Percentiles rank a stretch among this genome's conserved stretches.
Conservation (phyloP, 1,140 invertebrate genomes). For the Scylla paramamosain region DNA sequence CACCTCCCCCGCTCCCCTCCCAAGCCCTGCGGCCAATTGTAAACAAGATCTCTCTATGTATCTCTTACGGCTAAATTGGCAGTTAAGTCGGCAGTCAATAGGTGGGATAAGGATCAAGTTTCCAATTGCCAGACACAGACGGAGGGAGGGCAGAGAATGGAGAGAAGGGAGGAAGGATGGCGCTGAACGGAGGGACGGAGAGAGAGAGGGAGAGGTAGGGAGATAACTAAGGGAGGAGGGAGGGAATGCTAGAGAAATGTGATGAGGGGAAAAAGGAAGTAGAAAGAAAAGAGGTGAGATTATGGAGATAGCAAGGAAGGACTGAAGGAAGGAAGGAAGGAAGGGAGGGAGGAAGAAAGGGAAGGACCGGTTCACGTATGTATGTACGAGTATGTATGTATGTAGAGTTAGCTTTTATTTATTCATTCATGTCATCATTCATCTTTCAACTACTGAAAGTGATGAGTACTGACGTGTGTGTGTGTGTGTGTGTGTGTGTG, state of each 20-base stretch:
- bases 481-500: neutral
- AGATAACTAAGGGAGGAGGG: neutral
- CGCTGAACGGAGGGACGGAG: neutral
- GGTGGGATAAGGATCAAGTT: conserved; percentile 72
- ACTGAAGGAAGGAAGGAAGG: too few relatives aligned
- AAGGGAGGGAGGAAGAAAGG: neutral
- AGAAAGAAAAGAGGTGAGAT: neutral
- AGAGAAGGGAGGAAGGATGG: neutral
- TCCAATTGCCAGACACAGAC: conserved; percentile 50
- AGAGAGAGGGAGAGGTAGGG: neutral
- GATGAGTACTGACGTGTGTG: neutral
- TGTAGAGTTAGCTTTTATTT: neutral
- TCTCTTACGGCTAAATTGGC: conserved; percentile 73
- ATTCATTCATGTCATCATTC: neutral
- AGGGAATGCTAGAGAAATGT: neutral
- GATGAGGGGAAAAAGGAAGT: too few relatives aligned
- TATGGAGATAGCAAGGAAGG: conserved; percentile 9
- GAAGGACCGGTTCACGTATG: neutral
- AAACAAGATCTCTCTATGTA: conserved; percentile 69
- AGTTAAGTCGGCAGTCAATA: conserved; percentile 73
- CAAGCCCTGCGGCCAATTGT: conserved; percentile 72
- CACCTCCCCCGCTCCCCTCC: too few relatives aligned
- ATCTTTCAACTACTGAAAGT: neutral
- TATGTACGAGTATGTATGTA: too few relatives aligned
- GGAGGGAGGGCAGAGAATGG: neutral